Evolutionary conservation across 2,888 invertebrate genomes (phyloP), one percentile per base, ranked within the genome.

Genomic region (Galerucella calmariensis): DNA sequence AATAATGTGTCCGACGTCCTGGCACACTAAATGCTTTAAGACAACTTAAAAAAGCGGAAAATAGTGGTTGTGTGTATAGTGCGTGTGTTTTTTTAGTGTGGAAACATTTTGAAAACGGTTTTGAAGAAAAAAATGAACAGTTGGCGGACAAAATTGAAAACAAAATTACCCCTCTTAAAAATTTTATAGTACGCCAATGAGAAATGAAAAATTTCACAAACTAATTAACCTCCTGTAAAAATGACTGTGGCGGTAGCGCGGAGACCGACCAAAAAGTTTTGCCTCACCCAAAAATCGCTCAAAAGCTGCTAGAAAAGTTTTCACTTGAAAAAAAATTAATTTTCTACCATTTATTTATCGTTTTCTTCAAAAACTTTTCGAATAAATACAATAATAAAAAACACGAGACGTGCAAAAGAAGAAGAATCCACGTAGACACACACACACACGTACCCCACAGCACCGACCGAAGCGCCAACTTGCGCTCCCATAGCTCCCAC

Each of bases 371-470:
- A 70, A 63, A 62, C 51, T 48, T 62, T 51, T 16, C 24, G n/a
- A 61, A 35, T 16, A 27, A 41, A 48, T 27, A 41, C n/a, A 62
- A 48, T 62, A 53, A 24, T 35, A 20, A 48, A 10, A 46, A 65
- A 73, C 68, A 76, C 56, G 53, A 46, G 27, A 63, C 75, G 77
- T 77, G 77, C 75, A 74, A 72, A 44, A 71, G 70, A 35, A 65
- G n/a, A n/a, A 56, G n/a, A n/a, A n/a, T 71, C 67, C 73, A 76
- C 75, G 73, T 74, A 77, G 70, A 77, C 73, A 80, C 48, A 48
- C 78, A 78, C 75, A 78, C 81, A 80, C 81, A 85, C 86, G 81
- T 86, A 86, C 85, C 86, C 86, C 72, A 85, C 83, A 79, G 84
- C 85, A 78, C 83, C 84, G 65, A 85, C 85, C 27, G 83, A 80